A percentile compares a stretch with the other conserved stretches of the same genome.
phyloP scores from a whole-genome alignment of 2,113 vertebrate species.

The Prinia subflava region DNA sequence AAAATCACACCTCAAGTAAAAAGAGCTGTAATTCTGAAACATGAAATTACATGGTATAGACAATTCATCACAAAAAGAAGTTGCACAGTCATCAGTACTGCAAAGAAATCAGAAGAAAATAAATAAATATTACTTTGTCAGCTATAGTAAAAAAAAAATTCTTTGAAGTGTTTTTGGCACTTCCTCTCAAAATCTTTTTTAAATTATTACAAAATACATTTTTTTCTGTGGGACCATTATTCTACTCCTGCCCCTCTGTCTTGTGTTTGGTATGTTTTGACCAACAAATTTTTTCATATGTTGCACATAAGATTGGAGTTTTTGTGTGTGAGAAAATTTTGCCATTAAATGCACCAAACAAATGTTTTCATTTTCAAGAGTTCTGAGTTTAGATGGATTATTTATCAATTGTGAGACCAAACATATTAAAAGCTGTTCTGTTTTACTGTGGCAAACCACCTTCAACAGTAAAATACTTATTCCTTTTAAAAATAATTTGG shows the following conservation, averaged over 20 bases:
- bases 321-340: neutral
- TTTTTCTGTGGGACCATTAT: neutral
- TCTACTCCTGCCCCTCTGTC: no score
- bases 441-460: neutral
- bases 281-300: neutral
- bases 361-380: neutral
- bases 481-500: neutral
- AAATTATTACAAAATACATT: neutral
- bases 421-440: neutral
- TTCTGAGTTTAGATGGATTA: neutral
- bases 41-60: neutral
- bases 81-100: neutral
- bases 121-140: neutral
- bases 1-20: neutral
- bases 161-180: neutral
- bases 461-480: neutral
- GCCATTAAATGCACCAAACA: neutral
- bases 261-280: neutral
- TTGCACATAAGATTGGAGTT: neutral
- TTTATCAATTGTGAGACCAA: neutral
- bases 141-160: accelerated
- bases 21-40: neutral
- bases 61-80: neutral
- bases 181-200: neutral
- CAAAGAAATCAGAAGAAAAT: neutral